Base-by-base conservation (phyloP, 1,140 invertebrate species). In the Berghia stephanieae region DNA sequence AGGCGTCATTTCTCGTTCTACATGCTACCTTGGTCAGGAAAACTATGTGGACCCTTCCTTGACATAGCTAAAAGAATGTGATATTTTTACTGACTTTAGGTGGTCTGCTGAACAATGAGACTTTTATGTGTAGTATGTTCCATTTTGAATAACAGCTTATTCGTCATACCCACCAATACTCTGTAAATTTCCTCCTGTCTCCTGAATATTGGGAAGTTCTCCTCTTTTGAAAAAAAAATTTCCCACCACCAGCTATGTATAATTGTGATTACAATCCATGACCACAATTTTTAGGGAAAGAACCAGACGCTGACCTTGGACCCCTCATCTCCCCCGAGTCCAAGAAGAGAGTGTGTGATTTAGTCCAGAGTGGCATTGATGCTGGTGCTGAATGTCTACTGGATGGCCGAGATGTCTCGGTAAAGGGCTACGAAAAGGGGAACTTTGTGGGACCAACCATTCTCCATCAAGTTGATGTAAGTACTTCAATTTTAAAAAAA, bases 361-460 rank as follows among this genome's bases (percentile, higher is more conserved):
- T 99, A 2, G 92, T 99, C 31, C 94, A 99, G 88, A 94, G 94
- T 66, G 95, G 94, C 34, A 92, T 95, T 24, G 92, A 98, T 85
- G 94, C 98, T 83, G 98, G 98, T 43, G 98, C 98, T 8, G 93
- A 95, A 80, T 90, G 97, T 34, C 88, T 94, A 13, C 91, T 99
- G 10, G 98, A 99, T 90, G 98, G 98, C 2, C 92, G 97, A 68
- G 91, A 92, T 70, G 87, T 98, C 75, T 92, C 90, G 67, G 96
- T 99, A 0, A 88, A 92, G 5, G 95, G 95, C 34, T 99, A 94
- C 89, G 96, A 98, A 86, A 95, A 96, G 42, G 98, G 98, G 77
- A 99, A 99, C 90, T 99, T 99, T 90, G 94, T 99, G 31, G 98
- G 97, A 2, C 97, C 98, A 0, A 99, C 98, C 3, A 93, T 99